Conservation (phyloP, 2,113 vertebrate species). For the Macrotus californicus region DNA sequence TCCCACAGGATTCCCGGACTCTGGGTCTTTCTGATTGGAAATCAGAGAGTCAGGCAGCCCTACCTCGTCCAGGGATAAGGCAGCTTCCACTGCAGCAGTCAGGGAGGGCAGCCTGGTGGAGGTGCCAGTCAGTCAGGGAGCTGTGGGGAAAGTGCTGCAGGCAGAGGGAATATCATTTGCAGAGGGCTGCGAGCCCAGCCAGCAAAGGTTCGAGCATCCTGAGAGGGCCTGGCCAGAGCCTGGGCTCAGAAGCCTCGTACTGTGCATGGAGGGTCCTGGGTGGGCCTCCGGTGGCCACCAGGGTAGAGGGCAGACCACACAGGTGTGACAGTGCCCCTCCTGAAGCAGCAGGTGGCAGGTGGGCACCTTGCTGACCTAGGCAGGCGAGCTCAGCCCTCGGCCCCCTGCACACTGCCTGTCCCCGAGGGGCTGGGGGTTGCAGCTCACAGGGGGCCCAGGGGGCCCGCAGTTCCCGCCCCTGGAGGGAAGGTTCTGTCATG, state of each 20-base stretch:
- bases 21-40: background rate
- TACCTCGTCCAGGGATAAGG: background rate
- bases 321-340: rapidly evolving
- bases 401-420: too few relatives aligned
- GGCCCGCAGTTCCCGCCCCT: too few relatives aligned
- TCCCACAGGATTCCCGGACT: background rate
- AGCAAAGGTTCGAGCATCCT: rapidly evolving
- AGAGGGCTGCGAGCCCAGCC: too few relatives aligned
- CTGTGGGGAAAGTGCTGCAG: rapidly evolving
- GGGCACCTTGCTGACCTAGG: too few relatives aligned
- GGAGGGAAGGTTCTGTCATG: too few relatives aligned
- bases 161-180: background rate
- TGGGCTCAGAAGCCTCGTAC: background rate
- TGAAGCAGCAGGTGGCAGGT: too few relatives aligned
- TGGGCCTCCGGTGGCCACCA: too few relatives aligned
- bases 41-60: background rate
- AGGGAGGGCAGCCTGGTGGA: background rate
- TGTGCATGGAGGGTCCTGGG: background rate
- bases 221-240: rapidly evolving
- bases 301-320: rapidly evolving
- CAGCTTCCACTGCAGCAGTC: rapidly evolving
- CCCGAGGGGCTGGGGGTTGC: too few relatives aligned
- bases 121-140: background rate
- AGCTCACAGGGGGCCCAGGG: too few relatives aligned
- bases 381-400: too few relatives aligned